Evolutionary conservation across 2,888 invertebrate genomes (phyloP), one percentile per base, ranked within the genome.

Genomic region (Nomada fabriciana): DNA sequence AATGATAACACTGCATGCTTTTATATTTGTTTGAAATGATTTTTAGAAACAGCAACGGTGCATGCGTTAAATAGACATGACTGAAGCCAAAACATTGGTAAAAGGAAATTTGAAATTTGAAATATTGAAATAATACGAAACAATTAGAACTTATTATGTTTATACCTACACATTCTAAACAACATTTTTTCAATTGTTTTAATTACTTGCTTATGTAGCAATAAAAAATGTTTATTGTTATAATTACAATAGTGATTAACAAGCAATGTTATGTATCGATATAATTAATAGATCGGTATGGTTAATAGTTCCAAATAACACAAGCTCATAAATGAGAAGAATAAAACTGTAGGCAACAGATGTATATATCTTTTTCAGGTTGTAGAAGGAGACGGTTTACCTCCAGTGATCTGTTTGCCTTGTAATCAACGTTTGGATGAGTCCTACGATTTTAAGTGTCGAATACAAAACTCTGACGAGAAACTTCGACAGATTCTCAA

Each of bases 351-450:
- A 43, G 5, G 43, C 13, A 13, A 43, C 11, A 29, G 36, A 4
- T n/a, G n/a, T 43, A 11, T 11, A 47, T 13, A 47, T 47, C 3
- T 29, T 47, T 76, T 68, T 15, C 52, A 93, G 93, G 86, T 92
- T 18, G 83, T 89, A 83, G 89, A 93, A 84, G 92, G 91, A 13
- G 93, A 93, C 73, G 93, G 93, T 11, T 84, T 93, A 55, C 93
- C 93, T 25, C 69, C 85, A 9, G 80, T 82, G 15, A 90, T 93
- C 43, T 93, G 93, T 75, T 81, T 84, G 36, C 70, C 88, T 18
- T 93, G 93, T 80, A 88, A 88, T 18, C 86, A 89, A 73, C 84
- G 93, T 25, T 79, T 93, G 5, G 89, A 91, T 13, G 74, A 91
- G 9, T 91, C 92, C 0, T 93, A 91, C 29, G 80, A 91, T 63